Conservation (phyloP, 2,113 vertebrate genomes). For the Chaetops frenatus region DNA sequence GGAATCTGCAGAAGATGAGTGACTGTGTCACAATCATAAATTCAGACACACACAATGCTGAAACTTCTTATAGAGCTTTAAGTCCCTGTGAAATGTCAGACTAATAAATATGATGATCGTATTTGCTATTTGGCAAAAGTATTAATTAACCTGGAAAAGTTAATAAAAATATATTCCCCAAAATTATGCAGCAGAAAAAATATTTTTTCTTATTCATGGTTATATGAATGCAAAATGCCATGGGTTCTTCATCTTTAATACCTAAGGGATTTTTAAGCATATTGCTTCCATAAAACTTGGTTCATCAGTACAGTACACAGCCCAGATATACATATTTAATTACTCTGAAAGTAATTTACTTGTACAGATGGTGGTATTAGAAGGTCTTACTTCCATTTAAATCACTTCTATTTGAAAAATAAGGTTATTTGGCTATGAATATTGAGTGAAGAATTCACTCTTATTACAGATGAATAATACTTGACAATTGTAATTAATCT, state of each 20-base stretch:
- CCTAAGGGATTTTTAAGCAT: conserved; percentile 76
- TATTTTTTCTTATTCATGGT: conserved; percentile 57
- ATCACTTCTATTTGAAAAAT: conserved; percentile 66
- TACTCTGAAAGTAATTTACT: conserved; percentile 75
- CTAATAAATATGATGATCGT: conserved; percentile 36
- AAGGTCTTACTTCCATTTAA: conserved; percentile 74
- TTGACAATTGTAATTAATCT: conserved; percentile 58
- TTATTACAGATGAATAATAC: conserved; percentile 56
- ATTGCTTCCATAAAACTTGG: conserved; percentile 75
- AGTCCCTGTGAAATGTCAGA: conserved; percentile 12
- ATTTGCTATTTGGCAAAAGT: conserved; percentile 55
- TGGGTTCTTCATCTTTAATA: conserved; percentile 69
- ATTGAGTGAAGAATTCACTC: conserved; percentile 64
- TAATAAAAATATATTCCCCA: conserved; percentile 56
- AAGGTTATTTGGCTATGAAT: conserved; percentile 57
- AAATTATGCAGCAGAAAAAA: conserved; percentile 39
- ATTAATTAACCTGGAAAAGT: conserved; percentile 60
- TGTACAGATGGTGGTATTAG: conserved; percentile 78
- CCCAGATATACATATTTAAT: conserved; percentile 82
- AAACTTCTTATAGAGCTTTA: conserved; percentile 8
- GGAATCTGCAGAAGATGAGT: conserved; percentile 43
- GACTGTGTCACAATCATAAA: conserved; percentile 26
- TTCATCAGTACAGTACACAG: conserved; percentile 75
- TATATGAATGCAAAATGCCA: conserved; percentile 63
- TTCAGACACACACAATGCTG: conserved; percentile 23